These are phyloP conservation scores for Apteryx mantelli DNA, from an alignment of 2,113 vertebrate genomes.

Conservation along the genomic window DNA sequence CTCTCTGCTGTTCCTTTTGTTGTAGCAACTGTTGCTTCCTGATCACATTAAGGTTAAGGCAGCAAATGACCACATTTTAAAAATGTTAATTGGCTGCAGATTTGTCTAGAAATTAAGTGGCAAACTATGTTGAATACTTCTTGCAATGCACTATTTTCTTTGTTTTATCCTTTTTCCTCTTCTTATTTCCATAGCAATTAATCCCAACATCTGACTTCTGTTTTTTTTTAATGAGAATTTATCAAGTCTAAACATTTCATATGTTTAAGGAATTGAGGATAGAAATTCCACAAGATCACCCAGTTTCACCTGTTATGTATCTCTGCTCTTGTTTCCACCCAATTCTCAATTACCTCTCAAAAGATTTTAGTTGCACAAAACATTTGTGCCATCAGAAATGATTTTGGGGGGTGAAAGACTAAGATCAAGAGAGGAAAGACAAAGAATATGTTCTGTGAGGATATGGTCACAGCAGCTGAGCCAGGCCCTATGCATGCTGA, in stretches of 20 bases:
- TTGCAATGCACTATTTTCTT: not conserved
- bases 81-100: not conserved
- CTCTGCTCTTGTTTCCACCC: not conserved
- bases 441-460: not conserved
- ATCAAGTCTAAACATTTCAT: not conserved
- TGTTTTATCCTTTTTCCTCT: not conserved
- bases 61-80: not conserved
- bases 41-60: not conserved
- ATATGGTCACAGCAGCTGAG: not conserved
- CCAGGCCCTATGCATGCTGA: not conserved
- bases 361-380: not conserved
- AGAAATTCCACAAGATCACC: not conserved
- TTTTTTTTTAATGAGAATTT: not conserved
- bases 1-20: not conserved
- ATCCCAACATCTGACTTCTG: not conserved
- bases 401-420: not conserved
- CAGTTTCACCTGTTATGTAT: not conserved
- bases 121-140: not conserved
- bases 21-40: not conserved
- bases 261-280: not conserved
- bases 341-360: not conserved
- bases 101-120: not conserved
- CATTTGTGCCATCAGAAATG: not conserved
- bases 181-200: not conserved
- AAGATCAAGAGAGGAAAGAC: not conserved